Conservation (phyloP, 2,113 vertebrate species). For the Sylvietta virens region DNA sequence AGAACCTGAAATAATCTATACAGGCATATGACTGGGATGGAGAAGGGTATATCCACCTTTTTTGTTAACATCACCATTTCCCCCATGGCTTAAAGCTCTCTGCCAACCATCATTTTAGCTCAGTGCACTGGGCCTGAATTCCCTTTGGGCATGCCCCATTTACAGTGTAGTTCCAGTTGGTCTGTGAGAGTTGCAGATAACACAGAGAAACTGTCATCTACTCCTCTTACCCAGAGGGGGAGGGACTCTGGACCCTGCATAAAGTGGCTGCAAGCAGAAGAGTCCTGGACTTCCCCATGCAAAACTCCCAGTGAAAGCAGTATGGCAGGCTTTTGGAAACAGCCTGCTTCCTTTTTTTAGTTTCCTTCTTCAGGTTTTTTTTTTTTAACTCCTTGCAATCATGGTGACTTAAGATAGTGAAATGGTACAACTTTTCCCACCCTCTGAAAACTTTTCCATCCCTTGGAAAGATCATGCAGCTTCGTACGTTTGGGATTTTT, state of each 20-base stretch:
- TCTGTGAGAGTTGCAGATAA: background rate
- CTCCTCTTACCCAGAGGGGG: background rate
- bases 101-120: background rate
- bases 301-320: background rate
- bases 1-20: background rate
- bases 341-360: background rate
- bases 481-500: background rate
- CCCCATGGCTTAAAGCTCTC: background rate
- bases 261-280: background rate
- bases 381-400: background rate
- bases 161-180: background rate
- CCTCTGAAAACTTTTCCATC: background rate
- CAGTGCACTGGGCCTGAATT: background rate
- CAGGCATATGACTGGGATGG: background rate
- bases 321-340: background rate
- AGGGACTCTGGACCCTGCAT: background rate
- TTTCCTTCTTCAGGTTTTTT: background rate
- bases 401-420: background rate
- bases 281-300: background rate
- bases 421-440: background rate
- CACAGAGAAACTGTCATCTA: background rate
- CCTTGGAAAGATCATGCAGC: background rate
- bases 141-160: background rate
- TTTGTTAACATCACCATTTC: background rate
- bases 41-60: background rate